These are phyloP conservation scores for Hippopotamus amphibius DNA, from an alignment of 2,113 vertebrate genomes.

Conservation along the genomic window DNA sequence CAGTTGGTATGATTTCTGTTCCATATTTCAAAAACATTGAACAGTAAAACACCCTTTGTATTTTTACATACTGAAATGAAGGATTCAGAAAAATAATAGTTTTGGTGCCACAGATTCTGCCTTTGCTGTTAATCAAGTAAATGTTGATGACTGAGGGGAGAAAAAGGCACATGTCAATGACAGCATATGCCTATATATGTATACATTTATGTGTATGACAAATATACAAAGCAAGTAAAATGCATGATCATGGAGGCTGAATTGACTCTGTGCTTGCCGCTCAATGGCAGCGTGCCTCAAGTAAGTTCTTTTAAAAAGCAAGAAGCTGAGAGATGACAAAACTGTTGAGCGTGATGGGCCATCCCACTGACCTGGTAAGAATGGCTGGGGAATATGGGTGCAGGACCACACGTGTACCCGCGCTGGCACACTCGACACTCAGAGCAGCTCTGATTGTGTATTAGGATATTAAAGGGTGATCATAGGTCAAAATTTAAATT, in stretches of 20 bases:
- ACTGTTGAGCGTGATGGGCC: not conserved
- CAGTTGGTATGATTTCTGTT: not conserved
- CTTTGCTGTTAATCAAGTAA: not conserved
- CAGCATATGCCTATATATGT: not conserved
- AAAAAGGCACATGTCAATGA: not conserved
- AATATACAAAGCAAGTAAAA: not conserved
- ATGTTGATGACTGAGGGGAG: not conserved
- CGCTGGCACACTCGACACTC: not conserved
- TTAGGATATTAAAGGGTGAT: not conserved
- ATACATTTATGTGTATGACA: not conserved
- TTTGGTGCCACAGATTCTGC: not conserved
- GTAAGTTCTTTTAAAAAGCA: not conserved
- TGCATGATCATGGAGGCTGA: not conserved
- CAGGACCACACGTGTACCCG: not conserved
- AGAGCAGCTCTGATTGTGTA: not conserved
- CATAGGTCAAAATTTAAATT: constrained; percentile 28
- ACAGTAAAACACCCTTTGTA: not conserved
- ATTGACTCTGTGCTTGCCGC: not conserved
- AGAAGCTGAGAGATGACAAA: not conserved
- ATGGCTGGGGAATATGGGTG: not conserved
- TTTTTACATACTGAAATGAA: constrained; percentile 19
- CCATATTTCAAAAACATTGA: constrained; percentile 4
- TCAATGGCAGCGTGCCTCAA: not conserved
- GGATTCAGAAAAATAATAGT: not conserved
- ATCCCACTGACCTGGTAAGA: not conserved